Percentiles rank a stretch among this genome's conserved stretches.
phyloP scores from a whole-genome alignment of 2,797 vertebrate species.

The Lagodon rhomboides region DNA sequence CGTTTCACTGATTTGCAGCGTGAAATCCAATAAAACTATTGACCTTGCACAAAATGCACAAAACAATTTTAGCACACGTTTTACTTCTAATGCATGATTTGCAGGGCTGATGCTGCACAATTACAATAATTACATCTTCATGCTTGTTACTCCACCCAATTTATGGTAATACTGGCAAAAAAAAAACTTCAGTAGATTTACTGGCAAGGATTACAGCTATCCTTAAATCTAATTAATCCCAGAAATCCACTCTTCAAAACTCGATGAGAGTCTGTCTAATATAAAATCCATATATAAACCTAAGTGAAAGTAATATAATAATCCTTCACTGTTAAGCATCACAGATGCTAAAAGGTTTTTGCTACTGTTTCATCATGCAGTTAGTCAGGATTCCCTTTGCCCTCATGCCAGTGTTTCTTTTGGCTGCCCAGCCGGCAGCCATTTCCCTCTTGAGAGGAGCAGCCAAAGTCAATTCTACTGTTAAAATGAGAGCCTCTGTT shows the following conservation, averaged over 20 bases:
- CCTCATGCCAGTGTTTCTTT: constrained; percentile 80
- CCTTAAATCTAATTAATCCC: constrained; percentile 7
- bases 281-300: constrained; percentile 2
- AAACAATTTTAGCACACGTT: not conserved
- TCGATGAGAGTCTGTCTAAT: not conserved
- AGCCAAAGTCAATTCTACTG: constrained; percentile 84
- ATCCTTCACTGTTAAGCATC: constrained; percentile 27
- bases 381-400: constrained; percentile 75
- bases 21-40: constrained; percentile 23
- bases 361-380: constrained; percentile 78
- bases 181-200: not conserved
- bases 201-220: constrained; percentile 31
- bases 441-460: constrained; percentile 76
- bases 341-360: constrained; percentile 47
- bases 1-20: constrained; percentile 38
- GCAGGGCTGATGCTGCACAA: not conserved
- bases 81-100: not conserved
- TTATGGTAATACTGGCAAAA: not conserved
- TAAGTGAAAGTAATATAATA: constrained; percentile 27
- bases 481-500: constrained; percentile 70
- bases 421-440: constrained; percentile 71
- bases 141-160: constrained; percentile 9
- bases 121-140: not conserved
- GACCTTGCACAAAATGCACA: constrained; percentile 22
- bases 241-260: constrained; percentile 22